Evolutionary conservation across 2,113 vertebrate genomes (phyloP).

Genomic region (Fregata magnificens): DNA sequence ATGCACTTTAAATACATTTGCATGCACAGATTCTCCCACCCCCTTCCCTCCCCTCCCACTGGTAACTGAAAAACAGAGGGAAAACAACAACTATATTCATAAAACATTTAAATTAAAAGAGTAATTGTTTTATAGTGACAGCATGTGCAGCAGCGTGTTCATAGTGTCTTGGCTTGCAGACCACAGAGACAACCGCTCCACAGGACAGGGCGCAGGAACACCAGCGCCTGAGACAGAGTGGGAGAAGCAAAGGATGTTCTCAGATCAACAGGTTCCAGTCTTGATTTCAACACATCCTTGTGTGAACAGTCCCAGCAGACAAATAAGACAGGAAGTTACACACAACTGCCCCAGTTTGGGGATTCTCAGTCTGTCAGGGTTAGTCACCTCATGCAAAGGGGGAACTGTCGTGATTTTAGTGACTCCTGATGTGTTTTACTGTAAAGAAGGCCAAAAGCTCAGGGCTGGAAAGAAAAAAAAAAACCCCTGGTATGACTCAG

Average conservation of each 20-base stretch:
- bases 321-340: not conserved
- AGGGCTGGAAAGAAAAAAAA: not conserved
- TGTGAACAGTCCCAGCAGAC: not conserved
- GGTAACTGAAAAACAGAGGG: slow-evolving; percentile 35
- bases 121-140: slow-evolving; percentile 26
- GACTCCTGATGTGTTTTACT: slow-evolving; percentile 3
- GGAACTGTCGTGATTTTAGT: not conserved
- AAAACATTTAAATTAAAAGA: slow-evolving; percentile 62
- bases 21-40: slow-evolving; percentile 41
- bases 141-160: not conserved
- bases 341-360: not conserved
- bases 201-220: not conserved
- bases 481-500: not conserved
- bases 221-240: not conserved
- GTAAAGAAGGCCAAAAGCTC: not conserved
- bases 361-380: not conserved
- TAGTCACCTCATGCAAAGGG: not conserved
- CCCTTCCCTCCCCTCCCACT: not conserved
- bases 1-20: slow-evolving; percentile 49
- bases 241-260: not conserved
- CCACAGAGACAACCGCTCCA: not conserved
- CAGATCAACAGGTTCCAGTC: not conserved
- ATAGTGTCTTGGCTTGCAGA: slow-evolving; percentile 3
- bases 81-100: slow-evolving; percentile 50
- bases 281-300: not conserved